phyloP scores from a whole-genome alignment of 2,888 invertebrate genomes.

The Patella pellucida region DNA sequence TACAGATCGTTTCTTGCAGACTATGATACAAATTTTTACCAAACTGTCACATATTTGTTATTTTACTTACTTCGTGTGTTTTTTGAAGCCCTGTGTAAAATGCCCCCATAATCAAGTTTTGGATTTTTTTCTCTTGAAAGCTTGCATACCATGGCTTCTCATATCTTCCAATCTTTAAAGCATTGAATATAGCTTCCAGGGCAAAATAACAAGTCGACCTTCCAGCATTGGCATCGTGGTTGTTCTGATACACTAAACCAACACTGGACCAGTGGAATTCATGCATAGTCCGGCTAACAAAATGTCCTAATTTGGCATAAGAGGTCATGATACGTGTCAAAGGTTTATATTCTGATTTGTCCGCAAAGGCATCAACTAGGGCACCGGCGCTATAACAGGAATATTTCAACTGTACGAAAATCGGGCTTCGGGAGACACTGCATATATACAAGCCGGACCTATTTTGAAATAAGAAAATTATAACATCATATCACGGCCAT shows the following conservation, averaged over 20 bases:
- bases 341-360: conserved; percentile 77
- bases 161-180: conserved; percentile 69
- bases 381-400: conserved; percentile 80
- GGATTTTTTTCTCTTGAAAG: conserved; percentile 77
- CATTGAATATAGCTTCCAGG: conserved; percentile 78
- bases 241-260: conserved; percentile 55
- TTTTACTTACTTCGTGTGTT: conserved; percentile 22
- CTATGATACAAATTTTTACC: too few relatives aligned
- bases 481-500: too few relatives aligned
- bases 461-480: conserved; percentile 19
- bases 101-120: conserved; percentile 72
- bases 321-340: conserved; percentile 75
- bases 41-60: too few relatives aligned
- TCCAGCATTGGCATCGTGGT: conserved; percentile 38
- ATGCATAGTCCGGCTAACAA: conserved; percentile 43
- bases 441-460: conserved; percentile 73
- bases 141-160: conserved; percentile 43
- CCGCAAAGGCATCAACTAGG: conserved; percentile 52
- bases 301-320: conserved; percentile 56
- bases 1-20: too few relatives aligned
- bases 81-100: conserved; percentile 30
- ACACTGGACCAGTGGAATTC: conserved; percentile 57
- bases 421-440: conserved; percentile 88
- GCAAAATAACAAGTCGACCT: conserved; percentile 79
- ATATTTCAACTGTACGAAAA: conserved; percentile 87